Percentiles rank a stretch among this genome's conserved stretches.
Conservation (phyloP, 2,888 invertebrate species). For the Calliphora vomitoria region DNA sequence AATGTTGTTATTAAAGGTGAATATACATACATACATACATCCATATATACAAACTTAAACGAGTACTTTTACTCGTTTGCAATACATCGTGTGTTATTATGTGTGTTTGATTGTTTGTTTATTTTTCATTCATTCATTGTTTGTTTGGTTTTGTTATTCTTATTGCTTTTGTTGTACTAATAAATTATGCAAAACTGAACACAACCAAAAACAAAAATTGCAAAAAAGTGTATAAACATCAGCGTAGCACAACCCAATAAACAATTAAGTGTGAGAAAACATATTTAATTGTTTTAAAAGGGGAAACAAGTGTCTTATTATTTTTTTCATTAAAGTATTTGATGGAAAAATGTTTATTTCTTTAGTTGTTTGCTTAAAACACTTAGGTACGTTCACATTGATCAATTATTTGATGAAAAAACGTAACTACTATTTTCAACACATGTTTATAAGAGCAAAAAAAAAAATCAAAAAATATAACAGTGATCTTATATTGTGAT, state of each 20-base stretch:
- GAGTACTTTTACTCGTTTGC: neutral
- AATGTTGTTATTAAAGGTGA: too few relatives aligned
- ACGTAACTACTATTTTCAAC: too few relatives aligned
- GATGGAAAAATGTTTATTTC: neutral
- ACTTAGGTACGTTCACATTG: too few relatives aligned
- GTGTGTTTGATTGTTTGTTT: neutral
- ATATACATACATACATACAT: too few relatives aligned
- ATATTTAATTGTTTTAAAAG: neutral
- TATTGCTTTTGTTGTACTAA: conserved; percentile 12
- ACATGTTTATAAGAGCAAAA: too few relatives aligned
- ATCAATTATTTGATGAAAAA: too few relatives aligned
- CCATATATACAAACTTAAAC: too few relatives aligned
- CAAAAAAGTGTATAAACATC: neutral
- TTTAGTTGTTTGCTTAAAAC: too few relatives aligned
- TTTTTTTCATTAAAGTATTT: neutral
- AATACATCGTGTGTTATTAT: neutral
- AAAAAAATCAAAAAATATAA: too few relatives aligned
- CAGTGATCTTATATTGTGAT: too few relatives aligned
- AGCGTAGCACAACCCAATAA: neutral
- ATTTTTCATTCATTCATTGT: neutral
- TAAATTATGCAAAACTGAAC: conserved; percentile 51
- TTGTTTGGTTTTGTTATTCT: conserved; percentile 1
- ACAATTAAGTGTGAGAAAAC: conserved; percentile 15
- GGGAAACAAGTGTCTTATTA: neutral
- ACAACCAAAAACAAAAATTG: neutral